Base-by-base conservation (phyloP, 2,888 invertebrate genomes). In the Pharmacophagus antenor region DNA sequence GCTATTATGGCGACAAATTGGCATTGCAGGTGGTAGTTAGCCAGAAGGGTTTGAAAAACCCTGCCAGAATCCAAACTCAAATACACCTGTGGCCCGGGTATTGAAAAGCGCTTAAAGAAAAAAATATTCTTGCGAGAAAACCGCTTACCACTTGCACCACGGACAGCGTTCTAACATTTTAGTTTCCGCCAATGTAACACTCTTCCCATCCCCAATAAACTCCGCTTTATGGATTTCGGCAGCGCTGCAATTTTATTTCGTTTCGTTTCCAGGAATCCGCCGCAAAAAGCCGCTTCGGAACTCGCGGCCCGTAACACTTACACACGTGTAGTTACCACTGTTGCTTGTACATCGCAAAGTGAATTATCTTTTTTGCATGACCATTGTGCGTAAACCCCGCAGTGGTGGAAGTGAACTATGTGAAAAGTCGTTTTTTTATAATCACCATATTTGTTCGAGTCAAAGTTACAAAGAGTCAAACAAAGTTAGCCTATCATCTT, bases 191-290 rank as follows among this genome's bases (percentile, higher is more conserved):
- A 77, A 77, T 77, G 72, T 71, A 72, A 62, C 59, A 46, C 56
- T 53, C n/a, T n/a, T n/a, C 63, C 70, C 67, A 72, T 70, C 63
- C 74, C 76, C 77, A 81, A 85, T 82, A 80, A 79, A 71, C 71
- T 68, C 66, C 63, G 70, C 73, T 86, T 88, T 86, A 86, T 86
- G 87, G 74, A 83, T 86, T 87, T 88, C 87, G 88, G 84, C 85
- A 82, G 83, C 82, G 74, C 76, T 77, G 74, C 76, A 73, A 74
- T 76, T 80, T 80, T 80, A 79, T 80, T 80, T 77, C 70, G 69
- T 70, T 63, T 81, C 76, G 77, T 74, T 84, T 79, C 73, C 73
- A 68, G 65, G 85, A 85, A 84, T 67, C 63, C 68, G 64, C 66
- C 63, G 68, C 65, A 72, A 74, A 77, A 80, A 80, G 78, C 31